Evolutionary conservation across 1,140 invertebrate species (phyloP), one percentile per base, ranked within the genome.

Genomic region (Oscheius sp.): DNA sequence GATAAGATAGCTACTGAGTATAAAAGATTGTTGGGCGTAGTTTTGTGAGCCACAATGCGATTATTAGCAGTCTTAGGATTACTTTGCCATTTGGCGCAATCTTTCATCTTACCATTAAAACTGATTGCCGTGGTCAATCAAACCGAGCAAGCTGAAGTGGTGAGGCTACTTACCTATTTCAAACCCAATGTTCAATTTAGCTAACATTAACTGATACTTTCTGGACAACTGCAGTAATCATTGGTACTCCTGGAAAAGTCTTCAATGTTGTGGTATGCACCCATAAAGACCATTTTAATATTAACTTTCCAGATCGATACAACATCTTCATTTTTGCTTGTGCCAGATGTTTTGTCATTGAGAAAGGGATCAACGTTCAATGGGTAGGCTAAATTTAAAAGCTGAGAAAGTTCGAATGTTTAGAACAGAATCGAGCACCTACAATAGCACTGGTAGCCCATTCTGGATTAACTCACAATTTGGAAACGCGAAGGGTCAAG

Each of bases 251-350:
- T 55, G 49, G 49, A 55, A 7, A 7, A 4, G 23, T 13, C 7
- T 55, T 55, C 49, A 55, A 55, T 55, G 49, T 55, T 7, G 23
- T 26, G n/a, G n/a, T n/a, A n/a, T n/a, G n/a, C n/a, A n/a, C n/a
- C n/a, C n/a, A n/a, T n/a, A n/a, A n/a, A n/a, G n/a, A n/a, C n/a
- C n/a, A n/a, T n/a, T n/a, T n/a, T n/a, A n/a, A n/a, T n/a, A n/a
- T n/a, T n/a, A n/a, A n/a, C n/a, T n/a, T n/a, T n/a, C n/a, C n/a
- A n/a, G 7, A 23, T 23, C 34, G 46, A 68, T 38, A 35, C 55
- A 49, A 68, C 32, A 36, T 55, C 34, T 34, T 58, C 10, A 36
- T 68, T 68, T 34, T 35, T 61, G 3, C 45, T 7, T 7, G 28
- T 55, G 15, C 49, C 49, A 13, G 49, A 55, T n/a, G n/a, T n/a